Evolutionary conservation across 2,113 vertebrate species (phyloP).

Genomic region (Chionomys nivalis): DNA sequence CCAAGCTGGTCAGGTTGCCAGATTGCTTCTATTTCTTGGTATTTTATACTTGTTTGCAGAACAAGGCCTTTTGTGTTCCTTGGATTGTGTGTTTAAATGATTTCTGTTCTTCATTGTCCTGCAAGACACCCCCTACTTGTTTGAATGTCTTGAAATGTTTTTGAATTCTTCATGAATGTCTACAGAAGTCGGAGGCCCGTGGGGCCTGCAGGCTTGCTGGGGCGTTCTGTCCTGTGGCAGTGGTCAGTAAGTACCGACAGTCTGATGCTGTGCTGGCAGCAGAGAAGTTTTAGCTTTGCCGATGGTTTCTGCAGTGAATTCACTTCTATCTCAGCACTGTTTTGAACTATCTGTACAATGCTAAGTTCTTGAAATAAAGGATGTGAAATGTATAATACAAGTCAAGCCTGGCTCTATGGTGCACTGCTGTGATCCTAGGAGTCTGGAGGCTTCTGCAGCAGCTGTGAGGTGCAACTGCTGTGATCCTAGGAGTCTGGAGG

Average conservation of each 20-base stretch:
- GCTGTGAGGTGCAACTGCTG: too few species aligned
- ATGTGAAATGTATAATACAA: background rate
- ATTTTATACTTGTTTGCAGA: conserved; percentile 32
- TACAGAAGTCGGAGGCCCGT: background rate
- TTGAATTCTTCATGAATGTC: conserved; percentile 36
- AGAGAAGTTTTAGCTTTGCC: background rate
- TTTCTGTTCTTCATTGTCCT: conserved; percentile 50
- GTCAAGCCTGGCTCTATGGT: background rate
- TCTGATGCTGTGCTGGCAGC: background rate
- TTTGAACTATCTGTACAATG: background rate
- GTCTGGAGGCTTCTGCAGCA: background rate
- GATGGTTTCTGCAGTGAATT: background rate
- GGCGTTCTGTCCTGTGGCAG: background rate
- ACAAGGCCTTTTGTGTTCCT: conserved; percentile 14
- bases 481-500: background rate
- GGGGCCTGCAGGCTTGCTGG: background rate
- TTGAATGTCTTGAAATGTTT: conserved; percentile 4
- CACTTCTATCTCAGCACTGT: background rate
- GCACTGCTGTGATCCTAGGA: too few species aligned
- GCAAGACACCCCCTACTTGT: background rate
- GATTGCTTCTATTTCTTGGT: background rate
- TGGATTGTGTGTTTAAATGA: conserved; percentile 29
- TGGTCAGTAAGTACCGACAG: background rate
- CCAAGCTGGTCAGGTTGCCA: background rate
- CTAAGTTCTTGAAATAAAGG: background rate